Percentiles rank a stretch among this genome's conserved stretches.
These are phyloP conservation scores for Nesidiocoris tenuis DNA, from an alignment of 2,888 invertebrate species.

Conservation along the genomic window DNA sequence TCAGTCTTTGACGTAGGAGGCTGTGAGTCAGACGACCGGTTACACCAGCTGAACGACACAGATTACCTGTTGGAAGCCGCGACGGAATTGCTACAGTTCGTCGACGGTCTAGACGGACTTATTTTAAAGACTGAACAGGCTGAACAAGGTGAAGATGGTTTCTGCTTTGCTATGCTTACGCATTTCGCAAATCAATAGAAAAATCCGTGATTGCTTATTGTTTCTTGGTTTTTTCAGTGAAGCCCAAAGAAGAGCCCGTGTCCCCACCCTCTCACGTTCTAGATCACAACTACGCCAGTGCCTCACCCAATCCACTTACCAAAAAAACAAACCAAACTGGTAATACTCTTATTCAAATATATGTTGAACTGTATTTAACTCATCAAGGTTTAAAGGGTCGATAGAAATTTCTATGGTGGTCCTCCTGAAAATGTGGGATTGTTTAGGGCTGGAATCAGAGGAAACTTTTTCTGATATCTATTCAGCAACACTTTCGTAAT, in stretches of 20 bases:
- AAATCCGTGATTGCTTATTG: no score
- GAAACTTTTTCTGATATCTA: no score
- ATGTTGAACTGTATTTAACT: neutral
- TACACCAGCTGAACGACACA: slow-evolving; percentile 29
- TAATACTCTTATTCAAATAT: neutral
- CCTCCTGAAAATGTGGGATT: no score
- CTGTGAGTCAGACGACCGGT: slow-evolving; percentile 19
- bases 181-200: no score
- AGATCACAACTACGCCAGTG: slow-evolving; percentile 40
- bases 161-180: neutral
- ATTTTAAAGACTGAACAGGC: slow-evolving; percentile 34
- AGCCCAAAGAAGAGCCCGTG: slow-evolving; percentile 33
- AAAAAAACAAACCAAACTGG: slow-evolving; percentile 39
- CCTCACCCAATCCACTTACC: slow-evolving; percentile 30
- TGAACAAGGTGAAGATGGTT: slow-evolving; percentile 21
- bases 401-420: neutral
- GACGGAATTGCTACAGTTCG: slow-evolving; percentile 32
- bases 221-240: slow-evolving; percentile 19
- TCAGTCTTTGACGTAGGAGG: slow-evolving; percentile 33
- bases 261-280: slow-evolving; percentile 33
- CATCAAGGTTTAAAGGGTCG: neutral
- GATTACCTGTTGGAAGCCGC: slow-evolving; percentile 35
- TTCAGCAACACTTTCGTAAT: no score
- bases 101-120: slow-evolving; percentile 24
- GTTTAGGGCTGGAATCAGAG: no score